A percentile compares a stretch with the other conserved stretches of the same genome.
Evolutionary conservation across 2,797 vertebrate species (phyloP).

Genomic region (Muraenolepis orangiensis): DNA sequence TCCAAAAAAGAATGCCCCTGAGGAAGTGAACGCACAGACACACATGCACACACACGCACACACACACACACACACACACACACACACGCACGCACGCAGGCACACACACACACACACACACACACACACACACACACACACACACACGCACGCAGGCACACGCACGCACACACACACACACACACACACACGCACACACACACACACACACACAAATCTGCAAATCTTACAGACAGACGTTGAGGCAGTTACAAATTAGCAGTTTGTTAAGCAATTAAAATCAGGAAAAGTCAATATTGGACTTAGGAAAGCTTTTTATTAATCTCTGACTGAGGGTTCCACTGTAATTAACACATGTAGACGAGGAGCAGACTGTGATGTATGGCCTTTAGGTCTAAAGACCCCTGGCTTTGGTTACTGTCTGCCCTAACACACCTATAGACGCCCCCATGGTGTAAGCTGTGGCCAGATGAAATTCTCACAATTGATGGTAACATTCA

Average conservation of each 20-base stretch:
- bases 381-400: not conserved
- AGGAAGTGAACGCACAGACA: not conserved
- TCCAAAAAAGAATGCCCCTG: slow-evolving; percentile 3
- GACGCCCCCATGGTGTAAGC: not conserved
- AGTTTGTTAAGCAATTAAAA: slow-evolving; percentile 5
- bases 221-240: not conserved
- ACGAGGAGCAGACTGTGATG: not conserved
- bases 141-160: not conserved
- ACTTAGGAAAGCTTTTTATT: slow-evolving; percentile 55
- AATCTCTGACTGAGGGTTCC: slow-evolving; percentile 52
- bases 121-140: too few species aligned
- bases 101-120: too few species aligned
- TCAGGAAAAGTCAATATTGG: slow-evolving; percentile 57
- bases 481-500: not conserved
- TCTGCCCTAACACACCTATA: not conserved
- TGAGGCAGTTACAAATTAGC: slow-evolving; percentile 1
- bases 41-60: not conserved
- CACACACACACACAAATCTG: not conserved
- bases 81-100: not conserved
- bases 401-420: not conserved
- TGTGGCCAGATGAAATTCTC: not conserved
- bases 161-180: not conserved
- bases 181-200: not conserved
- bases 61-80: not conserved
- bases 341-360: slow-evolving; percentile 3